Evolutionary conservation across 92 coral and sea anemone species (phyloP).

Genomic region (Plumapathes pennacea): DNA sequence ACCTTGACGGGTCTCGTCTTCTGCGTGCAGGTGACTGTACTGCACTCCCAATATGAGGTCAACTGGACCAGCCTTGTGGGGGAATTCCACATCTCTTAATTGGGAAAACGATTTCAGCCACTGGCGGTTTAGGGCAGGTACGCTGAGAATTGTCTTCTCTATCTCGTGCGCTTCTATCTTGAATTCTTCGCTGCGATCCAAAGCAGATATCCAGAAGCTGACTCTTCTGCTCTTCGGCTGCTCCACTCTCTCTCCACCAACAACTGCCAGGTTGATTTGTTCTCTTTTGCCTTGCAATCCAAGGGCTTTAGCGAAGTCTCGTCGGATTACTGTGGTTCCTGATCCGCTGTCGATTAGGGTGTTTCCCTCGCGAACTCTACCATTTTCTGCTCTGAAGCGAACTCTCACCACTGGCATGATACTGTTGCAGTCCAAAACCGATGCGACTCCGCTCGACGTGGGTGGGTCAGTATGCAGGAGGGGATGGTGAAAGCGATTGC

Average conservation of each 20-base stretch:
- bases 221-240: conserved; percentile 40
- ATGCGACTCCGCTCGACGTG: conserved; percentile 10
- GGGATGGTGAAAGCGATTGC: conserved; percentile 38
- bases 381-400: conserved; percentile 44
- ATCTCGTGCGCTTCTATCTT: conserved; percentile 12
- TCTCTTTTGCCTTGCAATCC: conserved; percentile 40
- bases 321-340: conserved; percentile 50
- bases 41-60: conserved; percentile 33
- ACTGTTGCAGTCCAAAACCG: conserved; percentile 22
- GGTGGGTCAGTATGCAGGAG: conserved; percentile 36
- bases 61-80: conserved; percentile 15
- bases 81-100: conserved; percentile 14
- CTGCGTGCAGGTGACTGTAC: conserved; percentile 35
- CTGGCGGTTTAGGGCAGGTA: conserved; percentile 17
- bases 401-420: conserved; percentile 56
- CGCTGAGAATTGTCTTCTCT: conserved; percentile 8
- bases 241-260: conserved; percentile 32
- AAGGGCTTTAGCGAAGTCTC: conserved; percentile 46
- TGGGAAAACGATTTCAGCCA: conserved; percentile 19
- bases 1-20: conserved; percentile 21
- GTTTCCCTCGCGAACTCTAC: conserved; percentile 45
- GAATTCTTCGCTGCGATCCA: conserved; percentile 22
- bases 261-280: conserved; percentile 34
- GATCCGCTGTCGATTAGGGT: conserved; percentile 58
- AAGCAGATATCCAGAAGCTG: conserved; percentile 29